phyloP scores from a whole-genome alignment of 2,113 vertebrate genomes.

The Crotalus horridus region DNA sequence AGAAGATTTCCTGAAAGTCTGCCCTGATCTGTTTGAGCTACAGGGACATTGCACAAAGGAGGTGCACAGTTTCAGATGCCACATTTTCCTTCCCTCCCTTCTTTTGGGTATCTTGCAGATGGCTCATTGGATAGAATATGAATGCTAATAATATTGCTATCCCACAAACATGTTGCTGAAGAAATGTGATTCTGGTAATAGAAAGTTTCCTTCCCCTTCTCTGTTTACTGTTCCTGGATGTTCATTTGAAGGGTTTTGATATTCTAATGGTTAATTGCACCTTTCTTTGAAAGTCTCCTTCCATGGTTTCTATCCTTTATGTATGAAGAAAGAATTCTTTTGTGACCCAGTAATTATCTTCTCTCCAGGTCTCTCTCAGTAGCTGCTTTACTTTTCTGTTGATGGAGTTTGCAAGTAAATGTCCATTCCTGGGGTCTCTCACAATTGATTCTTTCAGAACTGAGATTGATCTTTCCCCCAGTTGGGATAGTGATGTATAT shows the following conservation, averaged over 20 bases:
- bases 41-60: neutral
- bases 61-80: neutral
- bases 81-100: neutral
- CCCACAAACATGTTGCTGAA: neutral
- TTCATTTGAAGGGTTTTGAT: constrained; percentile 25
- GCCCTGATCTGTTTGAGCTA: neutral
- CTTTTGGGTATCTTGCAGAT: neutral
- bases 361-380: constrained; percentile 21
- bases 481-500: neutral
- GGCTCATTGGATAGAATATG: neutral
- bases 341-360: neutral
- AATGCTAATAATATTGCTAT: neutral
- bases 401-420: constrained; percentile 12
- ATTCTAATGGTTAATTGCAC: constrained; percentile 1
- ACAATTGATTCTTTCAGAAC: constrained; percentile 12
- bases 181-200: neutral
- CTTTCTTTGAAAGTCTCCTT: neutral
- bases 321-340: neutral
- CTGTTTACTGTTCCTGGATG: constrained; percentile 8
- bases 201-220: neutral
- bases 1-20: neutral
- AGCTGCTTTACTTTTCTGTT: constrained; percentile 7
- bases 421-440: neutral
- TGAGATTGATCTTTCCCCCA: constrained; percentile 25
- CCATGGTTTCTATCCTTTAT: neutral